A percentile compares a stretch with the other conserved stretches of the same genome.
phyloP scores from a whole-genome alignment of 2,113 vertebrate genomes.

The Sphaerodactylus townsendi region DNA sequence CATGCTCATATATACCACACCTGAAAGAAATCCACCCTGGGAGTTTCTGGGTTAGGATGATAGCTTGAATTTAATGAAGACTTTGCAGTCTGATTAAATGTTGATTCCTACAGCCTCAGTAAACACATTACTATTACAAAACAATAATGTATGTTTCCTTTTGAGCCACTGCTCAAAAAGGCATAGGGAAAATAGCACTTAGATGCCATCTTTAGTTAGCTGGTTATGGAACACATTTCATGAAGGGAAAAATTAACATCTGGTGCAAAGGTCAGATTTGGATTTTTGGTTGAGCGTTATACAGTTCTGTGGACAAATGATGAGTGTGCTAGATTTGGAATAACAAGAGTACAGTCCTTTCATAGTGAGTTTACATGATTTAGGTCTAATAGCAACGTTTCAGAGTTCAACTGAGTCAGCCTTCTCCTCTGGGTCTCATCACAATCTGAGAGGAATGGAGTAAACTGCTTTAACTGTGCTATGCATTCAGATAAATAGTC shows the following conservation, averaged over 20 bases:
- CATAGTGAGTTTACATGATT: not conserved
- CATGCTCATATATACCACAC: no score
- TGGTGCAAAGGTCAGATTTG: not conserved
- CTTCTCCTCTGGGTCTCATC: not conserved
- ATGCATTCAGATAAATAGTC: not conserved
- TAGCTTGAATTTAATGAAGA: not conserved
- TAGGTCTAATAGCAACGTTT: not conserved
- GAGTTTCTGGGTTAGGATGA: not conserved
- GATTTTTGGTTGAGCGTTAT: not conserved
- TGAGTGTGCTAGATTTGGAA: not conserved
- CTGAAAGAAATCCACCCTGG: not conserved
- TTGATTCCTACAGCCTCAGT: fast-evolving
- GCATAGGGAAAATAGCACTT: not conserved
- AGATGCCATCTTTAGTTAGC: not conserved
- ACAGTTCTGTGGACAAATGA: not conserved
- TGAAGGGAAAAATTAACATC: not conserved
- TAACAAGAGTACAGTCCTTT: not conserved
- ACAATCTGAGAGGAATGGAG: not conserved
- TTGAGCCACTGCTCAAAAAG: not conserved
- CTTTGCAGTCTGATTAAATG: fast-evolving
- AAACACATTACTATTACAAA: fast-evolving
- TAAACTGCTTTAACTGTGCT: not conserved
- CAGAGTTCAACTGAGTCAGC: not conserved
- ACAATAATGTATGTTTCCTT: not conserved
- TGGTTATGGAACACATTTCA: not conserved